Conservation (phyloP, 2,797 vertebrate genomes). For the Channallabes apus region DNA sequence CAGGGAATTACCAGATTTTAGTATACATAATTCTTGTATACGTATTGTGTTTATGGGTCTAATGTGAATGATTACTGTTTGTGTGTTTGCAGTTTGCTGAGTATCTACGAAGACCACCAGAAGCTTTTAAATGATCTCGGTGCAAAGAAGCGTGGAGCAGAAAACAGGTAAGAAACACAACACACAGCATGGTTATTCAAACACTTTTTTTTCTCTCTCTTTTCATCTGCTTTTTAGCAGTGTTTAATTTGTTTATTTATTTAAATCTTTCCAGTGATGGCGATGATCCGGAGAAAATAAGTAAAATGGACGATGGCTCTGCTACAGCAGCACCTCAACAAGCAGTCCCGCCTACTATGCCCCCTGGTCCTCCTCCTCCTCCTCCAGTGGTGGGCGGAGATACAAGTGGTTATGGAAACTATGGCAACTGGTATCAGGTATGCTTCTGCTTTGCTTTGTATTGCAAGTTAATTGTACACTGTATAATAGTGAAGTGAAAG, state of each 20-base stretch:
- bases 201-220: neutral
- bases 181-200: neutral
- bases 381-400: slow-evolving; percentile 71
- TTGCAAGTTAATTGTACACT: neutral
- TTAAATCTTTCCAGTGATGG: slow-evolving; percentile 57
- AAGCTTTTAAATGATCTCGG: slow-evolving; percentile 77
- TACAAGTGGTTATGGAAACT: slow-evolving; percentile 66
- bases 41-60: neutral
- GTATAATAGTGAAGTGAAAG: neutral
- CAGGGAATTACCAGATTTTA: neutral
- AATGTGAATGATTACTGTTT: neutral
- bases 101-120: slow-evolving; percentile 82
- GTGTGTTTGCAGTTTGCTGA: slow-evolving; percentile 70
- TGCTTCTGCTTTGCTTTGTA: neutral
- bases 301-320: slow-evolving; percentile 70
- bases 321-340: slow-evolving; percentile 52
- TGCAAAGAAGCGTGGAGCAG: slow-evolving; percentile 74
- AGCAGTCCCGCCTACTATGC: slow-evolving; percentile 59
- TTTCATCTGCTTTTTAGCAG: neutral
- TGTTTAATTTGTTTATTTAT: neutral
- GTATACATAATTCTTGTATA: neutral
- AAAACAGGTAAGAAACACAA: slow-evolving; percentile 74
- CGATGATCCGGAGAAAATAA: slow-evolving; percentile 72
- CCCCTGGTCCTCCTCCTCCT: slow-evolving; percentile 73
- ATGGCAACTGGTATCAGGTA: slow-evolving; percentile 82